phyloP scores from a whole-genome alignment of 1,140 invertebrate species.

The Camponotus floridanus region DNA sequence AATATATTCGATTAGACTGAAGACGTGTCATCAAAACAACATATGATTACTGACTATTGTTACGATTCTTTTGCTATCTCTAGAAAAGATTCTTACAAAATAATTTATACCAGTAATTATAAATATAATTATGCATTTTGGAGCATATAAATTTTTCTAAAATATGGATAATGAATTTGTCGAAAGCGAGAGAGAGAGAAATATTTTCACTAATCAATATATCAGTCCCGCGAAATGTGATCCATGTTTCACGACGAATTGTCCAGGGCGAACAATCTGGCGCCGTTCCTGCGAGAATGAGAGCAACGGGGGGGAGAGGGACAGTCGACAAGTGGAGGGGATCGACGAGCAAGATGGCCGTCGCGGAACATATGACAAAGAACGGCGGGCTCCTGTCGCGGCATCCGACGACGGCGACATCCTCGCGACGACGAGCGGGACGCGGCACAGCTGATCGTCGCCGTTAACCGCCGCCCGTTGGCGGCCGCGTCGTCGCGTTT shows the following conservation, averaged over 20 bases:
- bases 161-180: neutral
- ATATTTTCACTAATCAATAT: neutral
- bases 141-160: too few relatives aligned
- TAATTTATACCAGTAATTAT: too few relatives aligned
- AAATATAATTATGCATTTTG: too few relatives aligned
- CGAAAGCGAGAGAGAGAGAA: neutral
- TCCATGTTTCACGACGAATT: neutral
- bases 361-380: conserved; percentile 84
- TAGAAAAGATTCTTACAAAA: neutral
- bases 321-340: conserved; percentile 7
- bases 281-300: neutral
- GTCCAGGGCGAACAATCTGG: neutral
- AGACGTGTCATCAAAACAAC: neutral
- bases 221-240: neutral
- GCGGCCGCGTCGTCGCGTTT: conserved; percentile 44
- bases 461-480: conserved; percentile 43
- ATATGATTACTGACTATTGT: neutral
- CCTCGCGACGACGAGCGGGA: conserved; percentile 45
- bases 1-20: neutral
- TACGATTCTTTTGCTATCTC: neutral
- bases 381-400: conserved; percentile 79
- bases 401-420: conserved; percentile 48
- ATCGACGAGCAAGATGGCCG: conserved; percentile 81
- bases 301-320: neutral
- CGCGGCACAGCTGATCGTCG: conserved; percentile 68